Evolutionary conservation across 2,888 invertebrate species (phyloP), one percentile per base, ranked within the genome.

Genomic region (Dione juno): DNA sequence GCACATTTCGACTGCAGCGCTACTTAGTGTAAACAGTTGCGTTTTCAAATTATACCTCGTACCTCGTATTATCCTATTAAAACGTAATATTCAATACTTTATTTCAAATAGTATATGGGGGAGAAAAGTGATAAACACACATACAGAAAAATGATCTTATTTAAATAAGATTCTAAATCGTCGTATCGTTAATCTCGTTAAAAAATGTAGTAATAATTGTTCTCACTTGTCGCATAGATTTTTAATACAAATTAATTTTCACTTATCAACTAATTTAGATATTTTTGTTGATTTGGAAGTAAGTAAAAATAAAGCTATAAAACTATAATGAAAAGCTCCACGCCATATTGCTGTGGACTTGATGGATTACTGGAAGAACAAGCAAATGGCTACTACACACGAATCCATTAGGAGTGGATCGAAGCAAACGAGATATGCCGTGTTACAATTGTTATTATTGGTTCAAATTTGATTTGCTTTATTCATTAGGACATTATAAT

Each of bases 321-420:
- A 61, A 45, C 28, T 11, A n/a, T n/a, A 35, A 61, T 61, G 28
- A 45, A 61, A 61, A 61, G 61, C 28, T 45, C 43, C 61, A 61
- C 61, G 61, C 28, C 57, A 16, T 61, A 28, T 61, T 35, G 28
- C 28, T 8, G 28, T 61, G 61, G 61, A 61, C 11, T 35, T 61
- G 45, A 61, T 61, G 28, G 28, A 61, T 61, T 45, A 45, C 45
- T 45, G 28, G 10, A 61, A 28, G 43, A 45, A 41, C 21, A 28
- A 28, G 37, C 58, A 67, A 68, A 68, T 68, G 41, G 68, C 61
- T 61, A 37, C 35, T 61, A 37, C 52, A 54, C 68, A 68, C 61
- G 68, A 53, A 61, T 52, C 37, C 28, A 61, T 43, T 28, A 28
- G n/a, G 41, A 37, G 59, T 11, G 45, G 6, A 45, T 45, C n/a